Conservation (phyloP, 2,888 invertebrate genomes). For the Meta bourneti region DNA sequence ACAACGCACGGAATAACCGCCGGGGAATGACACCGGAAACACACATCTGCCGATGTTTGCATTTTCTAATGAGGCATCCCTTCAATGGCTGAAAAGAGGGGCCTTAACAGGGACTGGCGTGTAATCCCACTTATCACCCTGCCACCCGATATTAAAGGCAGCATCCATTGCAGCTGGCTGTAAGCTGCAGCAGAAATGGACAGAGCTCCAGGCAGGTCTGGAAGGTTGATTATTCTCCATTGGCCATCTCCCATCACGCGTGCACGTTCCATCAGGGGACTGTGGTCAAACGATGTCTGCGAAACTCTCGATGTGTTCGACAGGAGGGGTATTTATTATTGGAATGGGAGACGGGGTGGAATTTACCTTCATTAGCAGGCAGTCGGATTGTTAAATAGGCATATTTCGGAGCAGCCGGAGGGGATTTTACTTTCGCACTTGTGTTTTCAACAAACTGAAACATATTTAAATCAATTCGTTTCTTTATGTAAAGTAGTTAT, state of each 20-base stretch:
- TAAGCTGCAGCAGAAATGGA: slow-evolving; percentile 2
- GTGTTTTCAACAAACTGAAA: too few relatives aligned
- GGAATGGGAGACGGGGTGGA: neutral
- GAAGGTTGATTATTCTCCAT: neutral
- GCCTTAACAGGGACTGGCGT: slow-evolving; percentile 25
- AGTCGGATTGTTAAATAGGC: neutral
- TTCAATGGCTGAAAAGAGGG: slow-evolving; percentile 23
- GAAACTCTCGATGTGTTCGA: too few relatives aligned
- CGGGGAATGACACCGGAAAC: slow-evolving; percentile 31
- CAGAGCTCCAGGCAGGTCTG: neutral
- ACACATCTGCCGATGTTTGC: slow-evolving; percentile 55
- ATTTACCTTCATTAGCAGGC: neutral
- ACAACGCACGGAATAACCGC: slow-evolving; percentile 12
- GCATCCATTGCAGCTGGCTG: slow-evolving; percentile 23
- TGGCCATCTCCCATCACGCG: too few relatives aligned
- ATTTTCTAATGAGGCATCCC: slow-evolving; percentile 65
- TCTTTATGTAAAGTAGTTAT: too few relatives aligned
- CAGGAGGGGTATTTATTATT: neutral
- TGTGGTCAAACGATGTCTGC: too few relatives aligned
- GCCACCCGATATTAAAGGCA: slow-evolving; percentile 35
- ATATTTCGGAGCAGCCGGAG: too few relatives aligned
- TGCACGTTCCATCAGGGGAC: too few relatives aligned
- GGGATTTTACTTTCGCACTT: too few relatives aligned
- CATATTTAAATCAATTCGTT: too few relatives aligned
- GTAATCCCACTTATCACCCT: slow-evolving; percentile 53